Evolutionary conservation across 2,888 invertebrate species (phyloP).

Genomic region (Pasiphila rectangulata): DNA sequence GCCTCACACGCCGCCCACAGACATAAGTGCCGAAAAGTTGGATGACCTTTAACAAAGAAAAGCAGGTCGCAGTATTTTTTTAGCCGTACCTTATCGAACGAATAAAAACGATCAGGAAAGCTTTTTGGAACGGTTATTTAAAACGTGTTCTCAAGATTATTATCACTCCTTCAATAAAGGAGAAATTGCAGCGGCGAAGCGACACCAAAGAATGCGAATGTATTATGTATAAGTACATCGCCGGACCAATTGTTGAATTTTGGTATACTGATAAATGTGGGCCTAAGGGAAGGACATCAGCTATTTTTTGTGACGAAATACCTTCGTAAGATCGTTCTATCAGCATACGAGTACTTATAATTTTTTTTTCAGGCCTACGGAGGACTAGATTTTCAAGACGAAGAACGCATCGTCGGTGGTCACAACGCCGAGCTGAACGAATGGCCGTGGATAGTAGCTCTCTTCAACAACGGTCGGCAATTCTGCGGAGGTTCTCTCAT

Average conservation of each 20-base stretch:
- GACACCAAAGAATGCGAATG: no score
- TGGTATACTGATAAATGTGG: no score
- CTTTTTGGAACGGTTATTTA: no score
- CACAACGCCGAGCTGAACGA: constrained; percentile 89
- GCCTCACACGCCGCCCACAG: constrained; percentile 30
- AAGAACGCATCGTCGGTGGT: constrained; percentile 92
- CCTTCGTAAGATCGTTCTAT: no score
- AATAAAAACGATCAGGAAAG: not conserved
- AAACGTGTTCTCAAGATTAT: no score
- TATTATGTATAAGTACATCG: no score
- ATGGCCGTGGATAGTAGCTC: constrained; percentile 92
- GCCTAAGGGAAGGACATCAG: no score
- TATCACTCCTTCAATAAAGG: no score
- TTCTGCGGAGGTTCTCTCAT: constrained; percentile 94
- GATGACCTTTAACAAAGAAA: constrained; percentile 30
- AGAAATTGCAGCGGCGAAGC: no score
- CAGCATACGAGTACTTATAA: not conserved
- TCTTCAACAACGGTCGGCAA: constrained; percentile 91
- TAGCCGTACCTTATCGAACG: not conserved
- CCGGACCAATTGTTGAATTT: no score
- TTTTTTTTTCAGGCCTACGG: constrained; percentile 51
- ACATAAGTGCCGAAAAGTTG: constrained; percentile 26
- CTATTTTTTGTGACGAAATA: no score
- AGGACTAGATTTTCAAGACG: constrained; percentile 76
- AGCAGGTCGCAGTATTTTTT: constrained; percentile 18